phyloP scores from a whole-genome alignment of 2,113 vertebrate species.

The Chloroceryle aenea region DNA sequence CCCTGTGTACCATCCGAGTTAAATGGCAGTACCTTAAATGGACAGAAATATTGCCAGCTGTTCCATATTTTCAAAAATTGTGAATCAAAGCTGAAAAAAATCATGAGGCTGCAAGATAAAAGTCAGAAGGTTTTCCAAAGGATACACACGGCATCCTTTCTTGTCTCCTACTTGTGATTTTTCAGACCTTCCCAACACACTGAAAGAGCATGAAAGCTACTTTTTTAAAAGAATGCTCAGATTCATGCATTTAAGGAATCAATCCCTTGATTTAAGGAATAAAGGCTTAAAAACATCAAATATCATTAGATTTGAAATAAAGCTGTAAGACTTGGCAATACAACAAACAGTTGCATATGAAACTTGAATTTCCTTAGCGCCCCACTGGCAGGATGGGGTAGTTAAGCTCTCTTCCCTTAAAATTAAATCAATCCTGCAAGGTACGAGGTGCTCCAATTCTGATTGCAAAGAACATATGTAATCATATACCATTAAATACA shows the following conservation, averaged over 20 bases:
- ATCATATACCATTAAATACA: not conserved
- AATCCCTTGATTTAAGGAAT: not conserved
- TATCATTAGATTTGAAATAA: not conserved
- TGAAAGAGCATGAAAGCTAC: not conserved
- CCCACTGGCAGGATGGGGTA: not conserved
- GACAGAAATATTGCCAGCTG: not conserved
- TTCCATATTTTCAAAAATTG: not conserved
- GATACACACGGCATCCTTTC: not conserved
- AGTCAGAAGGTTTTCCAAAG: not conserved
- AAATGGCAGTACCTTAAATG: not conserved
- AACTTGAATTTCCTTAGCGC: not conserved
- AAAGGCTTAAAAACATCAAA: not conserved
- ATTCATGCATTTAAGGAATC: not conserved
- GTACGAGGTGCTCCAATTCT: not conserved
- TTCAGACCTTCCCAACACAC: not conserved
- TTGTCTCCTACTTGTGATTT: not conserved
- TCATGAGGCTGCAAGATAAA: not conserved
- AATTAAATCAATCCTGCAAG: not conserved
- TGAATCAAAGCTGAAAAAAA: conserved; percentile 11
- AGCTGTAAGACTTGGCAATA: not conserved
- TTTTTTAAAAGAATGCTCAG: not conserved
- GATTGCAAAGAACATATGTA: not conserved
- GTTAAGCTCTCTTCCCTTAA: not conserved
- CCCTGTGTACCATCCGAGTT: not conserved
- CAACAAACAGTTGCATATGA: not conserved